Percentiles rank a stretch among this genome's conserved stretches.
phyloP scores from a whole-genome alignment of 2,888 invertebrate genomes.

The Boloria selene region DNA sequence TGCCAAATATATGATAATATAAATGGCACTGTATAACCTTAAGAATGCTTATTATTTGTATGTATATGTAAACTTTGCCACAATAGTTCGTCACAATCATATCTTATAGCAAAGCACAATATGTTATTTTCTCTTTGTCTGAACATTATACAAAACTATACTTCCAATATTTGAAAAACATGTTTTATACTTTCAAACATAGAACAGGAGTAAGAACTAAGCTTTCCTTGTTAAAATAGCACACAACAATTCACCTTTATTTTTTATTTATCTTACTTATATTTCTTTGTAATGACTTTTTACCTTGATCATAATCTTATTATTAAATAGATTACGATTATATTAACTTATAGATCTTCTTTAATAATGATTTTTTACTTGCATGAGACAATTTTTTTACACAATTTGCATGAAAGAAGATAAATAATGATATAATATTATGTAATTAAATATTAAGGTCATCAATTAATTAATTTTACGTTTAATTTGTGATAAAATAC shows the following conservation, averaged over 20 bases:
- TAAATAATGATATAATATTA: slow-evolving; percentile 21
- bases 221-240: slow-evolving; percentile 5
- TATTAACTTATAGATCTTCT: slow-evolving; percentile 8
- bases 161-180: background rate
- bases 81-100: background rate
- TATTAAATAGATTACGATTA: slow-evolving; percentile 18
- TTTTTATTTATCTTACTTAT: slow-evolving; percentile 8
- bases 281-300: slow-evolving; percentile 14
- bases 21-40: too few relatives aligned
- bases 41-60: background rate
- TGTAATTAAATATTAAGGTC: slow-evolving; percentile 32
- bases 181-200: too few relatives aligned
- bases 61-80: slow-evolving; percentile 3
- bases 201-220: background rate
- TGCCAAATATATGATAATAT: too few relatives aligned
- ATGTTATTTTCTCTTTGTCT: background rate
- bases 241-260: background rate
- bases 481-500: slow-evolving; percentile 34
- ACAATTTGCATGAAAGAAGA: slow-evolving; percentile 15
- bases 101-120: slow-evolving; percentile 8
- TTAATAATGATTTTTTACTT: slow-evolving; percentile 22
- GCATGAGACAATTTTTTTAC: slow-evolving; percentile 16
- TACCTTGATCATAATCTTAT: slow-evolving; percentile 10
- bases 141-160: background rate
- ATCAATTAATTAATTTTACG: slow-evolving; percentile 39